Evolutionary conservation across 2,113 vertebrate species (phyloP).

Genomic region (Procavia capensis): DNA sequence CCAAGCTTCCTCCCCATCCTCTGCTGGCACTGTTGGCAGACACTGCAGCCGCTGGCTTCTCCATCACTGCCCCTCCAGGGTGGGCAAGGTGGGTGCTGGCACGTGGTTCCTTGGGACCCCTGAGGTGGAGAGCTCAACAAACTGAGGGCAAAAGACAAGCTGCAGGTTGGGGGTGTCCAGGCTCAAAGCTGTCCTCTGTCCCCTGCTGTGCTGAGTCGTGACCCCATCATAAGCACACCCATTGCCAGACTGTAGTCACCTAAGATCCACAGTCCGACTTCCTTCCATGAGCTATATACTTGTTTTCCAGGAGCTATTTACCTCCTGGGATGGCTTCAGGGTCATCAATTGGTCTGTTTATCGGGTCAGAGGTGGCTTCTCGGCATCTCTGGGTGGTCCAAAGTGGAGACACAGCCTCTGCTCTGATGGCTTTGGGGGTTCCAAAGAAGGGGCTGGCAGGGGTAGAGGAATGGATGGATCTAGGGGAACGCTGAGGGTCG

Average conservation of each 20-base stretch:
- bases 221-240: neutral
- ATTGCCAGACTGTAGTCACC: neutral
- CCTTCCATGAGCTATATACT: neutral
- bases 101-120: neutral
- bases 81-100: too few relatives aligned
- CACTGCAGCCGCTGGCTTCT: neutral
- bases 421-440: neutral
- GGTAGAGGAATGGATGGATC: neutral
- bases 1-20: neutral
- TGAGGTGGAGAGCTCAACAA: neutral
- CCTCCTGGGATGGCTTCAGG: neutral
- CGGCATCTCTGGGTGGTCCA: neutral
- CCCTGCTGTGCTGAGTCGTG: neutral
- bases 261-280: neutral
- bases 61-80: neutral
- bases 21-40: neutral
- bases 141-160: neutral
- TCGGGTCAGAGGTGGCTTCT: neutral
- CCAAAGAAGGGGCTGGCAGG: neutral
- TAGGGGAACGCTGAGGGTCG: rapidly evolving
- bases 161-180: neutral
- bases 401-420: neutral
- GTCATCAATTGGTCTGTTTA: neutral
- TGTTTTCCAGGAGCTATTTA: neutral
- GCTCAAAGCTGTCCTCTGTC: neutral